These are phyloP conservation scores for Leptinotarsa undecemlineata DNA, from an alignment of 1,140 invertebrate genomes.

Conservation along the genomic window DNA sequence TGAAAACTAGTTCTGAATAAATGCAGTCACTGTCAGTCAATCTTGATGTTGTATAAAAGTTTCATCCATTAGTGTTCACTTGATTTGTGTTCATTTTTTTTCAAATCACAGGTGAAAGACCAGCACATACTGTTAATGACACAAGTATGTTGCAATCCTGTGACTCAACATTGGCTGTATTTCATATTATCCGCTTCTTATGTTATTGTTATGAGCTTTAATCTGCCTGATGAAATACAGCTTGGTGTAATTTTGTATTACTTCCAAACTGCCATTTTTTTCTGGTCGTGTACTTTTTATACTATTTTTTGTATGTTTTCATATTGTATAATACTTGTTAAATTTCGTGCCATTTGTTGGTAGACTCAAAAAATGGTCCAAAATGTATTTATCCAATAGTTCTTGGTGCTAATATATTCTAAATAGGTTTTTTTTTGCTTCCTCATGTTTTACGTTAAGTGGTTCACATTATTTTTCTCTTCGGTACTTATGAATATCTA, in stretches of 20 bases:
- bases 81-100: slow-evolving; percentile 46
- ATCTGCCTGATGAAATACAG: slow-evolving; percentile 36
- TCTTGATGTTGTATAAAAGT: slow-evolving; percentile 17
- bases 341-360: slow-evolving; percentile 30
- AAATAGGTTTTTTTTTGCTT: slow-evolving; percentile 34
- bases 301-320: slow-evolving; percentile 45
- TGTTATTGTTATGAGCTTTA: slow-evolving; percentile 32
- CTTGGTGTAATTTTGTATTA: slow-evolving; percentile 36
- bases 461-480: background rate
- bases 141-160: slow-evolving; percentile 17
- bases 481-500: background rate
- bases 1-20: slow-evolving; percentile 23
- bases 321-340: slow-evolving; percentile 33
- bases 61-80: slow-evolving; percentile 43
- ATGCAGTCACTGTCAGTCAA: slow-evolving; percentile 30
- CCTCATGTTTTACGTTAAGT: slow-evolving; percentile 21
- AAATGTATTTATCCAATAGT: background rate
- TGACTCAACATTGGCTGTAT: slow-evolving; percentile 28
- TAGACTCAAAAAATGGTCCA: slow-evolving; percentile 14
- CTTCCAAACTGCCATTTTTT: slow-evolving; percentile 50
- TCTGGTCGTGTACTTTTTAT: slow-evolving; percentile 42
- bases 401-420: slow-evolving; percentile 41
- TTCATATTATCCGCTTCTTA: slow-evolving; percentile 34
- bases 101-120: background rate
- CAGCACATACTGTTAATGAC: slow-evolving; percentile 7